phyloP scores from a whole-genome alignment of 2,113 vertebrate genomes.

The Semnornis frantzii region DNA sequence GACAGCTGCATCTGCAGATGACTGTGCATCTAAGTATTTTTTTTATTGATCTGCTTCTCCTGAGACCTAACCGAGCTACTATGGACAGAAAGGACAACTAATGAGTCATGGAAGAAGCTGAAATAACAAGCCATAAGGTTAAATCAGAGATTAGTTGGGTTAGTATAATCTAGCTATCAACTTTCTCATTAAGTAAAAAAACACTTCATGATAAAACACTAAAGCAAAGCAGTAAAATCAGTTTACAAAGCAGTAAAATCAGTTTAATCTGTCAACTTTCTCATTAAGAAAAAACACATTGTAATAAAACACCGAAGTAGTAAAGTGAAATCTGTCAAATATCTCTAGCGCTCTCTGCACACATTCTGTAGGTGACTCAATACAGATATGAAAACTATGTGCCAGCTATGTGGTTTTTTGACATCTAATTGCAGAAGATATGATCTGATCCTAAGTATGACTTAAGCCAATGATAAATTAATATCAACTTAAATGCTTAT shows the following conservation, averaged over 20 bases:
- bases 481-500: background rate
- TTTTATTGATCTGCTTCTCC: background rate
- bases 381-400: background rate
- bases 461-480: background rate
- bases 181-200: background rate
- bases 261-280: background rate
- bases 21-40: background rate
- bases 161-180: background rate
- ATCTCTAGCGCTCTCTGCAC: background rate
- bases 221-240: background rate
- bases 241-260: background rate
- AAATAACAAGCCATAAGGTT: background rate
- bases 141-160: background rate
- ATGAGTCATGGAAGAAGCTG: background rate
- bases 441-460: background rate
- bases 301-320: background rate
- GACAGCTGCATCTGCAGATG: background rate
- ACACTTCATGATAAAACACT: background rate
- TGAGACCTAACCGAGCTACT: rapidly evolving
- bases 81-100: background rate
- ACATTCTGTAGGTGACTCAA: background rate
- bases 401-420: background rate
- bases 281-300: background rate
- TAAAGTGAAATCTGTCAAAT: background rate
- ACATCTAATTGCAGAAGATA: background rate